Conservation (phyloP, 1,140 invertebrate genomes). For the Holotrichia oblita region DNA sequence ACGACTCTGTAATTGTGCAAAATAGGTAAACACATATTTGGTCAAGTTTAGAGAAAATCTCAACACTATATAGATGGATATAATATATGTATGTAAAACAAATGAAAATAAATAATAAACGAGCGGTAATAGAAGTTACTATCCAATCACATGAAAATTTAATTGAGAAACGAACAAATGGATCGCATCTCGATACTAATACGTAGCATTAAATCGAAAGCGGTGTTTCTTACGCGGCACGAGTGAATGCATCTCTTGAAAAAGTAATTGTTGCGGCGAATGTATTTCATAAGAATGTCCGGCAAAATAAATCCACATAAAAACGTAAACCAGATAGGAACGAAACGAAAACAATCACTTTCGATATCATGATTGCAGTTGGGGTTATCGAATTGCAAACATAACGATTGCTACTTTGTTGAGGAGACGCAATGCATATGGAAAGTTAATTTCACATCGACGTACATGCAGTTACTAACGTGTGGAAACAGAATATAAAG, state of each 20-base stretch:
- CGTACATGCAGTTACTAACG: not conserved
- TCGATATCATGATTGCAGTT: not conserved
- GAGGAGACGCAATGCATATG: not conserved
- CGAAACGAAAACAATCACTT: not conserved
- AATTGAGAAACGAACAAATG: no score
- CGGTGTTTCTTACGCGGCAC: not conserved
- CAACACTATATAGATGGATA: no score
- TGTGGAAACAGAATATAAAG: slow-evolving; percentile 2
- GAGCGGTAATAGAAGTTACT: no score
- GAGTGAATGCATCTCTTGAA: not conserved
- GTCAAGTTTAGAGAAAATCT: no score
- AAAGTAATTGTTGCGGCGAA: not conserved
- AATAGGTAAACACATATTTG: no score
- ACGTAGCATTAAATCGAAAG: not conserved
- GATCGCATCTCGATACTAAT: no score
- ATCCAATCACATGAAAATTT: no score
- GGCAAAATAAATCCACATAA: not conserved
- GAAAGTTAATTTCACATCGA: not conserved
- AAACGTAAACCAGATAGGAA: not conserved
- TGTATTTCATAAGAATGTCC: slow-evolving; percentile 6
- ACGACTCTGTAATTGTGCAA: no score
- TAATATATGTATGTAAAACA: no score
- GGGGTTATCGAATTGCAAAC: slow-evolving; percentile 1
- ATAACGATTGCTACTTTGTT: not conserved
- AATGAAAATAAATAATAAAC: no score